These are phyloP conservation scores for Hippocampus mohnikei DNA, from an alignment of 2,113 vertebrate genomes.

Conservation along the genomic window DNA sequence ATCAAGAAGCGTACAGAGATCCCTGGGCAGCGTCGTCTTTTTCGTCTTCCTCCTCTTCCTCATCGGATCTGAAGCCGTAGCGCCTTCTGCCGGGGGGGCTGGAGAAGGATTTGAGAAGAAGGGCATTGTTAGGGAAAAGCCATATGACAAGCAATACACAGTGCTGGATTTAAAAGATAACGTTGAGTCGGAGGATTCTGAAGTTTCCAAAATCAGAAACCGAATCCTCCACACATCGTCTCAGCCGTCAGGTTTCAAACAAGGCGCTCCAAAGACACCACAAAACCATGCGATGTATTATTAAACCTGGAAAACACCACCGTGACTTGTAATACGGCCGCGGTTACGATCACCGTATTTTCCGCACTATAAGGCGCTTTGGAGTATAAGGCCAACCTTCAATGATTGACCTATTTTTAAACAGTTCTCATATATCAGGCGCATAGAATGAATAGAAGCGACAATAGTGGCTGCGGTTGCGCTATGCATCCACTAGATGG, in stretches of 20 bases:
- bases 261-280: neutral
- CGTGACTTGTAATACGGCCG: no score
- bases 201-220: neutral
- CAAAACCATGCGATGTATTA: conserved; percentile 8
- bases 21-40: conserved; percentile 63
- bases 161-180: neutral
- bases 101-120: conserved; percentile 18
- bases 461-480: no score
- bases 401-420: no score
- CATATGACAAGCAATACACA: neutral
- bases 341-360: no score
- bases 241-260: no score
- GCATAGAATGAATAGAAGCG: no score
- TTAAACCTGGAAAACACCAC: no score
- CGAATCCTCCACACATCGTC: neutral
- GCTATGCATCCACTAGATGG: no score
- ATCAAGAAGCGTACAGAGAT: conserved; percentile 58
- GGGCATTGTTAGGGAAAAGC: conserved; percentile 7
- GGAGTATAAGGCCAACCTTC: no score
- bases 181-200: neutral
- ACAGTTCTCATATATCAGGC: no score
- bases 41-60: conserved; percentile 80
- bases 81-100: conserved; percentile 81
- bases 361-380: no score
- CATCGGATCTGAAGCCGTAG: conserved; percentile 79